phyloP scores from a whole-genome alignment of 2,888 invertebrate genomes.

The Acanthosoma haemorrhoidale region DNA sequence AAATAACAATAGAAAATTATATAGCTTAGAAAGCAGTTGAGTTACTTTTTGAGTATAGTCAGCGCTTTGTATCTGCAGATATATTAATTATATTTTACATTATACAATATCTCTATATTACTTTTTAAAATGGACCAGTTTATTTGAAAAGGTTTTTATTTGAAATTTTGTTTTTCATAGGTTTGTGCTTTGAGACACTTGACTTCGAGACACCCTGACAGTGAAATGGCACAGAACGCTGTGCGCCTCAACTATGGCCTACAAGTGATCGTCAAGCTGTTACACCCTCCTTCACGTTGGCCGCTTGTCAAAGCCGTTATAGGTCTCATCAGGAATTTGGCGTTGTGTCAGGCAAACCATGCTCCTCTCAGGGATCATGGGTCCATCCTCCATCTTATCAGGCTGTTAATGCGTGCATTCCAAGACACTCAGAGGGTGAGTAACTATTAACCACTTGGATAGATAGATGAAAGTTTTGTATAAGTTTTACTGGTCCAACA shows the following conservation, averaged over 20 bases:
- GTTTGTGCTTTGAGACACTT: slow-evolving; percentile 94
- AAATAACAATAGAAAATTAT: no score
- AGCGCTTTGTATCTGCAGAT: no score
- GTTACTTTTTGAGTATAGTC: no score
- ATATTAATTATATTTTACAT: no score
- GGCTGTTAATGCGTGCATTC: slow-evolving; percentile 88
- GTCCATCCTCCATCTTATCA: slow-evolving; percentile 87
- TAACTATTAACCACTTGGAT: no score
- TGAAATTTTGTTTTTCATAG: slow-evolving; percentile 28
- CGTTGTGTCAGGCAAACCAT: slow-evolving; percentile 92
- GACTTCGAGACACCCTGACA: slow-evolving; percentile 92
- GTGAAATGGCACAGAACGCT: slow-evolving; percentile 96
- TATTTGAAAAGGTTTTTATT: background rate
- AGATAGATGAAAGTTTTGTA: no score
- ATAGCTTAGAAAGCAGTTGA: no score
- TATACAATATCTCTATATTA: no score
- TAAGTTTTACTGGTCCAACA: no score
- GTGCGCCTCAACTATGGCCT: slow-evolving; percentile 89
- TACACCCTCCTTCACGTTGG: slow-evolving; percentile 96
- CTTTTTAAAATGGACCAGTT: no score
- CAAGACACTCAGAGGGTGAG: slow-evolving; percentile 86
- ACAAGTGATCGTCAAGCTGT: slow-evolving; percentile 83
- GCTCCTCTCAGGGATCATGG: slow-evolving; percentile 90
- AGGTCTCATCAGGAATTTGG: slow-evolving; percentile 93
- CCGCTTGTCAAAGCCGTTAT: slow-evolving; percentile 96